phyloP scores from a whole-genome alignment of 2,888 invertebrate genomes.

The Linyphia triangularis region DNA sequence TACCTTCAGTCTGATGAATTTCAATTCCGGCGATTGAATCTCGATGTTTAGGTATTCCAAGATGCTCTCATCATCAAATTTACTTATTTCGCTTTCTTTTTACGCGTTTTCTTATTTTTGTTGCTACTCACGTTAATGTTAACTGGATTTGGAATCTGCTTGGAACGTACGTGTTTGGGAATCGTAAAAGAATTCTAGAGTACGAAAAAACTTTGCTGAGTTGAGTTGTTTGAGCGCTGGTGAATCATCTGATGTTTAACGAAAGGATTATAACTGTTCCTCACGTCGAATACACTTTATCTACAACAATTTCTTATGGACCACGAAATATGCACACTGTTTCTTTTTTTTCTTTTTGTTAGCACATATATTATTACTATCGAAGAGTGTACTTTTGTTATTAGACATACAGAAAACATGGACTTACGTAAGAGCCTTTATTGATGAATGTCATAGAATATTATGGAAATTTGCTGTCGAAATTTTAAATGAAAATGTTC shows the following conservation, averaged over 20 bases:
- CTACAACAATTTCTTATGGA: no score
- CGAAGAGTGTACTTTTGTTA: no score
- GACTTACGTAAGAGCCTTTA: no score
- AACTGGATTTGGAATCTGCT: neutral
- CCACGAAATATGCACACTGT: no score
- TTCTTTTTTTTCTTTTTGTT: no score
- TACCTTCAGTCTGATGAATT: neutral
- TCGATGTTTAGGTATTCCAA: neutral
- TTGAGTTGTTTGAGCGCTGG: neutral
- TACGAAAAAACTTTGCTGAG: neutral
- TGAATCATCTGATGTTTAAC: neutral
- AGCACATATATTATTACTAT: no score
- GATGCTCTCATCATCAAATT: neutral
- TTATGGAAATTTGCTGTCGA: no score
- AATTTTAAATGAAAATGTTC: no score
- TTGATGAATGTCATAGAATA: no score
- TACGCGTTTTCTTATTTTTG: neutral
- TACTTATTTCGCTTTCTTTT: neutral
- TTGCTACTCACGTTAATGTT: neutral
- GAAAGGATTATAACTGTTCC: no score
- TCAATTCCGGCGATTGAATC: neutral
- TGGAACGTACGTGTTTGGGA: neutral
- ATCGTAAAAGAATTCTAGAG: neutral
- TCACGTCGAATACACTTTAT: no score
- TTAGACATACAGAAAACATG: no score